phyloP scores from a whole-genome alignment of 2,797 vertebrate genomes.

The Amphiprion clarkii region DNA sequence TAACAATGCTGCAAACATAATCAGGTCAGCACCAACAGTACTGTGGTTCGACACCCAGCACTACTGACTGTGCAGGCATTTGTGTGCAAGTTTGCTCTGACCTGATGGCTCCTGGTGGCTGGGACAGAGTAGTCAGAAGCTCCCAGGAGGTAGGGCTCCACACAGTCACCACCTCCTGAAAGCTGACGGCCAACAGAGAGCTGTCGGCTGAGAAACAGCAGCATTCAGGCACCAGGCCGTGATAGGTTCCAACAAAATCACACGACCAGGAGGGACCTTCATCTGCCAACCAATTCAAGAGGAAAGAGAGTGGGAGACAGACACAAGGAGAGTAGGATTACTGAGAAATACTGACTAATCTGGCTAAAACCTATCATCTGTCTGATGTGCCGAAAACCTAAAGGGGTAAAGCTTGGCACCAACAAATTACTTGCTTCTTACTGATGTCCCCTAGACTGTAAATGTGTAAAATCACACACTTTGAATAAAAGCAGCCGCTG shows the following conservation, averaged over 20 bases:
- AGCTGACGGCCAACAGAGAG: constrained; percentile 93
- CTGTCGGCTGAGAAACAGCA: constrained; percentile 95
- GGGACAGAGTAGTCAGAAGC: constrained; percentile 92
- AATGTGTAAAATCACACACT: neutral
- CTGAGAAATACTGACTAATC: neutral
- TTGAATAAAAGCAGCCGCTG: neutral
- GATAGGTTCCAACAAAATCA: constrained; percentile 95
- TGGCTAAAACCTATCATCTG: neutral
- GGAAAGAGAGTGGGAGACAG: constrained; percentile 11
- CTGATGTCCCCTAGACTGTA: neutral
- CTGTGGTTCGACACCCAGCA: neutral
- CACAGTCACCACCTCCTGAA: constrained; percentile 91
- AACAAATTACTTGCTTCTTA: neutral
- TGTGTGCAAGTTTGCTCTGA: constrained; percentile 56
- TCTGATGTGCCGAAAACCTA: neutral
- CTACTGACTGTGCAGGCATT: neutral
- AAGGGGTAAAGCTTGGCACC: constrained; percentile 13
- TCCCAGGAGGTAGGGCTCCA: constrained; percentile 94
- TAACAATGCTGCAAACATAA: neutral
- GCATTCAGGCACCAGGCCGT: constrained; percentile 87
- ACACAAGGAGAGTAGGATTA: constrained; percentile 23
- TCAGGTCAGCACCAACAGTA: accelerated
- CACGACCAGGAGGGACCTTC: constrained; percentile 91
- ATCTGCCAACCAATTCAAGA: constrained; percentile 39
- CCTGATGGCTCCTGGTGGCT: constrained; percentile 93